phyloP scores from a whole-genome alignment of 2,797 vertebrate species.

The Merluccius polli region DNA sequence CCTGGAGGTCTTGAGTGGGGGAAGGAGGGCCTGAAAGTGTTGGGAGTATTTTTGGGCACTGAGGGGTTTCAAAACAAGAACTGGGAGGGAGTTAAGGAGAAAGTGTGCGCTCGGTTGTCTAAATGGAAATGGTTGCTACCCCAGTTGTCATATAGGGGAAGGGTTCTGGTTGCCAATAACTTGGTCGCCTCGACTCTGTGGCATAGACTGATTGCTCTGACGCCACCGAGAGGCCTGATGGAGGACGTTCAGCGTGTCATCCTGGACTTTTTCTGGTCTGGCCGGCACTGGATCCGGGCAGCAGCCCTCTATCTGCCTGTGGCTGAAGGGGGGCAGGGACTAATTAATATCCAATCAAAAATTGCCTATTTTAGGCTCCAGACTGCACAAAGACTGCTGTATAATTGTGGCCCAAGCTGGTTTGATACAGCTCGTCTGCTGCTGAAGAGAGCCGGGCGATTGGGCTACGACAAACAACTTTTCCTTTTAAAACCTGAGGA shows the following conservation, averaged over 20 bases:
- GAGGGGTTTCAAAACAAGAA: constrained; percentile 2
- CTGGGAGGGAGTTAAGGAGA: constrained; percentile 18
- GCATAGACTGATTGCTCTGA: constrained; percentile 11
- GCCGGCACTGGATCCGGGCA: neutral
- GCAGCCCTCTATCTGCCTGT: neutral
- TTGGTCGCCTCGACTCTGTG: constrained; percentile 1
- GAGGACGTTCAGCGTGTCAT: neutral
- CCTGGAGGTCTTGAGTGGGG: neutral
- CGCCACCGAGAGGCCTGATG: constrained; percentile 6
- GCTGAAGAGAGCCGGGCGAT: neutral
- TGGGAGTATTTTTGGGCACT: neutral
- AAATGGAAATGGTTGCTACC: neutral
- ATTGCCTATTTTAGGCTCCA: neutral
- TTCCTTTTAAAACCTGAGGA: neutral
- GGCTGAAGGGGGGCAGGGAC: neutral
- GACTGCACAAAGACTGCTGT: neutral
- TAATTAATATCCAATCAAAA: constrained; percentile 1
- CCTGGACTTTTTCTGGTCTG: constrained; percentile 18
- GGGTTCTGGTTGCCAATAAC: too few species aligned
- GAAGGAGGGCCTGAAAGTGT: neutral
- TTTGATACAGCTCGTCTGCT: neutral
- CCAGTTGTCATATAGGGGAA: too few species aligned
- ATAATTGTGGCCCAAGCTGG: neutral
- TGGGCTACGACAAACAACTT: constrained; percentile 2
- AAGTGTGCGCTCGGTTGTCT: constrained; percentile 4